These are phyloP conservation scores for Stictonetta naevosa DNA, from an alignment of 2,113 vertebrate species.

Conservation along the genomic window DNA sequence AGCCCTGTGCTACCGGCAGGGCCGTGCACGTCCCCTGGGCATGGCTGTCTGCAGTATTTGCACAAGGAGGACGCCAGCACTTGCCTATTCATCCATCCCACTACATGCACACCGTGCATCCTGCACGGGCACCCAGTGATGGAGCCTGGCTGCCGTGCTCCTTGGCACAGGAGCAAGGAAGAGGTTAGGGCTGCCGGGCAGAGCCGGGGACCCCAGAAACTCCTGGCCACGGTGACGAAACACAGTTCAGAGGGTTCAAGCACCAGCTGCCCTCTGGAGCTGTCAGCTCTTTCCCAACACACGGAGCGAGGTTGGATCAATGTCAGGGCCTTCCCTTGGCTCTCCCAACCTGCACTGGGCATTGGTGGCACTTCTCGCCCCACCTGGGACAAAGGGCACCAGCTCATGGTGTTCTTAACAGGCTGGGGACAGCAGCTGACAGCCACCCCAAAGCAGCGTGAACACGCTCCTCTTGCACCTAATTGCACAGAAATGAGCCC, in stretches of 20 bases:
- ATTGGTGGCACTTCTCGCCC: background rate
- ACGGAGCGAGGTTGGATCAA: background rate
- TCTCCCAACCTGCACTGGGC: background rate
- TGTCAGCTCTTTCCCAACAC: background rate
- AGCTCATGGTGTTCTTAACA: background rate
- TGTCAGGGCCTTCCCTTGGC: background rate
- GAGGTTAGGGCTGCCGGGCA: background rate
- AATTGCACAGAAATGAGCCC: background rate
- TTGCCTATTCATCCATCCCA: background rate
- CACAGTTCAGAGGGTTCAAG: background rate
- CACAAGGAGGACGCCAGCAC: background rate
- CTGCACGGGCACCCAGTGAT: accelerated
- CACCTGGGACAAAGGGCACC: background rate
- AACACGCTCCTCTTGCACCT: background rate
- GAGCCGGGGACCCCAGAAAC: background rate
- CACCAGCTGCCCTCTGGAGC: background rate
- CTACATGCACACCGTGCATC: accelerated
- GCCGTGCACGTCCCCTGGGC: background rate
- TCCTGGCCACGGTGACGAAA: background rate
- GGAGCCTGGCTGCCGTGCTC: background rate
- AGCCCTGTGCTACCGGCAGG: background rate
- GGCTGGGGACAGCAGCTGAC: background rate
- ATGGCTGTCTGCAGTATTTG: background rate
- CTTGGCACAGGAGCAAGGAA: background rate
- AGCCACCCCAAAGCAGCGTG: background rate